Evolutionary conservation across 2,113 vertebrate genomes (phyloP), one percentile per base, ranked within the genome.

Genomic region (Cyrtonyx montezumae): DNA sequence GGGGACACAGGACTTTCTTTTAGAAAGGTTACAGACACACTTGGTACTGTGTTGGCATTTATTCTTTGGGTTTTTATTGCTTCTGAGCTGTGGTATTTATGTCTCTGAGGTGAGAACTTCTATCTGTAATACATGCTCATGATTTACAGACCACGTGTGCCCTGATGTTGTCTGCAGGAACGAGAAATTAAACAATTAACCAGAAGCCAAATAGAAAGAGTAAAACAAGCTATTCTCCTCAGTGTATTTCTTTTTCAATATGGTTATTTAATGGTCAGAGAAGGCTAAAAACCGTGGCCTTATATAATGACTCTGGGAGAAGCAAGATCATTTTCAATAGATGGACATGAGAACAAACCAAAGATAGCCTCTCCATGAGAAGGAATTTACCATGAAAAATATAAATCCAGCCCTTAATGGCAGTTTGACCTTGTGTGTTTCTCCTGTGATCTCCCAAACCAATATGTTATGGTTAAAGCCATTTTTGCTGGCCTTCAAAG

Each of bases 11-110:
- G 43, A 36, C 63, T 85, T 96, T 77, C 0, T 1, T 62, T 94
- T 75, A 89, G 68, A 95, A 95, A 93, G 76, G 88, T 94, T 95
- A 78, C 74, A 94, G 92, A 87, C 67, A 51, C 55, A 77, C 34
- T 78, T 58, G 55, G 58, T 95, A 69, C 81, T 94, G 77, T 67
- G 73, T 46, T 96, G 91, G 62, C 59, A 94, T 92, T 94, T 94
- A 79, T 92, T 94, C 66, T 91, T 96, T 37, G 65, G 67, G 68
- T 80, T 96, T 92, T 91, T 93, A 89, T 92, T 91, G 78, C 93
- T 91, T 86, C 76, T 84, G 92, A 80, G 87, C 65, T 91, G 42
- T 94, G 75, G 53, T 83, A 90, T 96, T 95, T 97, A 89, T 68
- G 66, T 79, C 81, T 96, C 69, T 81, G 51, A 89, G 76, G 87